Base-by-base conservation (phyloP, 2,113 vertebrate genomes). In the Vidua chalybeata region DNA sequence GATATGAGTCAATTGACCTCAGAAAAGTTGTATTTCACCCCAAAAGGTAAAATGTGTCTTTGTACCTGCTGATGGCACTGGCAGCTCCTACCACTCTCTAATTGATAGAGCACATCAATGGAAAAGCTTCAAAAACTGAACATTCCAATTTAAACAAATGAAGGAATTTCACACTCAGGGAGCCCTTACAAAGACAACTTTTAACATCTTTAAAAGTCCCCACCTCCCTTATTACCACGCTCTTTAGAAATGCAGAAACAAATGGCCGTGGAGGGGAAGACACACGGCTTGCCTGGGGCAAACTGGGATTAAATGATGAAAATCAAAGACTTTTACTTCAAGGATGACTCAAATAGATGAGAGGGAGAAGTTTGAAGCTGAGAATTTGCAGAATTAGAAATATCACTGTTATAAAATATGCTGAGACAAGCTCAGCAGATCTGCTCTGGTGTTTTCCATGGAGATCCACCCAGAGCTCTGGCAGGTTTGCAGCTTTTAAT, bases 251-350 rank as follows among this genome's bases (percentile, higher is more conserved):
- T 15, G 84, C 33, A 94, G 86, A 66, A 81, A 79, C 83, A 91
- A 97, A 91, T 26, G 73, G 80, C 16, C 45, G 5, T 78, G n/a
- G 64, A 72, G 22, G 58, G 45, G 31, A 92, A 90, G 76, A 68
- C 54, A 52, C 64, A 33, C 0, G 1, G 69, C 43, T 82, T 26
- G 76, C 87, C 84, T 64, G 33, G 85, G 69, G 87, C 93, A 84
- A 75, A 56, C 41, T 23, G 77, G 64, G 86, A 93, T 71, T 68
- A 72, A 93, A 85, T 90, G 49, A 46, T 71, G 85, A 35, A 94
- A 94, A 91, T 89, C 71, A 87, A 68, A 95, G 69, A 22, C 31
- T 84, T 75, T 45, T 18, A n/a, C n/a, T 37, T 56, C 37, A 89
- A 73, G 45, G 75, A 56, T 61, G 28, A 68, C 87, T 96, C 54